A percentile compares a stretch with the other conserved stretches of the same genome.
phyloP scores from a whole-genome alignment of 2,888 invertebrate species.

The Eupithecia tripunctaria region DNA sequence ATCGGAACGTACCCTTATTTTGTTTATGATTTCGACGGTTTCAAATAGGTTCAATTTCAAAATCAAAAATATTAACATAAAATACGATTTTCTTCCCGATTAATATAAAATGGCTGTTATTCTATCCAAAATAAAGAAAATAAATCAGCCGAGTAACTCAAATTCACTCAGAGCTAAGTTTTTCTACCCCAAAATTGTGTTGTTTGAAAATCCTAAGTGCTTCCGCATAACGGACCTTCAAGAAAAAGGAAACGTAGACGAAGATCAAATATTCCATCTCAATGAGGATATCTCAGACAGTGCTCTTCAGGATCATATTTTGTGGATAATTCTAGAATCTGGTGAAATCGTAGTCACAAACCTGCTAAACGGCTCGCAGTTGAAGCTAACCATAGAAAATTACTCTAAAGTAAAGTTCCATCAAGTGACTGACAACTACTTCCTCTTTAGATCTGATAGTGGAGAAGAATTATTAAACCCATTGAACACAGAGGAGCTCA shows the following conservation, averaged over 20 bases:
- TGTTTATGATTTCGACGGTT: not conserved
- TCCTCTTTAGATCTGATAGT: slow-evolving; percentile 68
- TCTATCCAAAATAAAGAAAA: slow-evolving; percentile 44
- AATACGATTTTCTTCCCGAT: not conserved
- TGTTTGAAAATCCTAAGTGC: slow-evolving; percentile 55
- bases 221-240: slow-evolving; percentile 56
- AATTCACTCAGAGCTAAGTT: slow-evolving; percentile 45
- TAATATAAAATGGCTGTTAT: slow-evolving; percentile 42
- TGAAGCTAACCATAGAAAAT: slow-evolving; percentile 56
- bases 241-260: slow-evolving; percentile 37
- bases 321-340: slow-evolving; percentile 68
- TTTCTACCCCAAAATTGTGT: slow-evolving; percentile 64
- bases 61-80: too few relatives aligned
- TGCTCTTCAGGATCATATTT: slow-evolving; percentile 56
- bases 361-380: slow-evolving; percentile 50
- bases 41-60: not conserved
- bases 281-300: slow-evolving; percentile 60
- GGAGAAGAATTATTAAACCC: slow-evolving; percentile 62
- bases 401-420: slow-evolving; percentile 63
- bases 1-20: too few relatives aligned
- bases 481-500: slow-evolving; percentile 53
- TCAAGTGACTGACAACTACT: slow-evolving; percentile 45
- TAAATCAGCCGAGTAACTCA: slow-evolving; percentile 23
- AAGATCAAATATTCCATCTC: slow-evolving; percentile 46
- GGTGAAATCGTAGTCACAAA: slow-evolving; percentile 64